Percentiles rank a stretch among this genome's conserved stretches.
phyloP scores from a whole-genome alignment of 2,797 vertebrate genomes.

The Sebastes itinus region DNA sequence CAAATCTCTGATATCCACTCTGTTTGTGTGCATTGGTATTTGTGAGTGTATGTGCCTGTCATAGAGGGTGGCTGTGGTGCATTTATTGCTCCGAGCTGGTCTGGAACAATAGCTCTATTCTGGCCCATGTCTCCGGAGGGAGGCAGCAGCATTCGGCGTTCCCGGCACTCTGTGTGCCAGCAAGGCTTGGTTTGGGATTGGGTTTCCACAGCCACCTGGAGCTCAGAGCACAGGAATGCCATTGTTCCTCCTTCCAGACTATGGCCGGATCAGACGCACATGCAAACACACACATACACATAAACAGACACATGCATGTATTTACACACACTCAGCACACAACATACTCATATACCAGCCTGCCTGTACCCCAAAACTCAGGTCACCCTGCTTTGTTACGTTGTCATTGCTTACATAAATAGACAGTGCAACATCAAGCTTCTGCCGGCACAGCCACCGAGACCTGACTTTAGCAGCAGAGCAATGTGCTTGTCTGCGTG shows the following conservation, averaged over 20 bases:
- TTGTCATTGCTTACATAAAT: constrained; percentile 26
- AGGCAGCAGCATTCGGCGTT: constrained; percentile 74
- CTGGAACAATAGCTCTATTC: constrained; percentile 84
- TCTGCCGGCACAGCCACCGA: neutral
- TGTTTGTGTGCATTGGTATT: constrained; percentile 19
- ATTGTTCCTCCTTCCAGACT: constrained; percentile 80
- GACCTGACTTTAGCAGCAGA: constrained; percentile 19
- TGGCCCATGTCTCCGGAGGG: constrained; percentile 77
- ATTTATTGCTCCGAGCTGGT: constrained; percentile 68
- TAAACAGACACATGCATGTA: constrained; percentile 20
- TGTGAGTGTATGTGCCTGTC: constrained; percentile 44
- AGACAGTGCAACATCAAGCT: constrained; percentile 7
- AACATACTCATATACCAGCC: constrained; percentile 1
- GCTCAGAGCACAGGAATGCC: constrained; percentile 84
- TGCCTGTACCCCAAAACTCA: constrained; percentile 20
- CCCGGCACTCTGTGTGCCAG: constrained; percentile 77
- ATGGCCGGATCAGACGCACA: constrained; percentile 64
- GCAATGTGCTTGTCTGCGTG: neutral
- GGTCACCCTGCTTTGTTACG: constrained; percentile 29
- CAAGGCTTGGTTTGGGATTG: constrained; percentile 79
- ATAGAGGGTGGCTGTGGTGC: constrained; percentile 52
- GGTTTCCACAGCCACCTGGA: constrained; percentile 87
- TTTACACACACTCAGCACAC: neutral
- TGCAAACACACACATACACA: constrained; percentile 39
- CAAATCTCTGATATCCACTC: neutral